These are phyloP conservation scores for Ammodytes marinus DNA, from an alignment of 2,113 vertebrate species.

Conservation along the genomic window DNA sequence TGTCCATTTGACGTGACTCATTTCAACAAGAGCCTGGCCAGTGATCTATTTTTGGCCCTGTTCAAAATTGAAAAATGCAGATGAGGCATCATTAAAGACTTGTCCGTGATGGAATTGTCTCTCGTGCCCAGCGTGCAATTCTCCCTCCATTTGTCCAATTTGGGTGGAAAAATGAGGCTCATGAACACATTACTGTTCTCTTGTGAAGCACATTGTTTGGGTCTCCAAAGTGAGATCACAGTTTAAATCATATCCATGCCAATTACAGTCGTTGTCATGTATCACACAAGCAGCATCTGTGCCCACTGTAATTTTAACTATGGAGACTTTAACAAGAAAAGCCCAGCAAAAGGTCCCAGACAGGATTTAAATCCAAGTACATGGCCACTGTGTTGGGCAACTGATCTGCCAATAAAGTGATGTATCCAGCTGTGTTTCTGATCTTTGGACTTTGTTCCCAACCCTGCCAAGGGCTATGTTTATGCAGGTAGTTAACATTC, in stretches of 20 bases:
- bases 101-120: constrained; percentile 67
- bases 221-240: constrained; percentile 46
- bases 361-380: constrained; percentile 34
- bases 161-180: constrained; percentile 49
- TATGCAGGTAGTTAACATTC: constrained; percentile 17
- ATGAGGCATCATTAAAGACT: constrained; percentile 77
- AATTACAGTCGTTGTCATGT: constrained; percentile 33
- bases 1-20: constrained; percentile 51
- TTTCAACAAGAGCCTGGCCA: constrained; percentile 40
- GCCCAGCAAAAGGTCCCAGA: constrained; percentile 23
- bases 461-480: neutral
- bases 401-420: neutral
- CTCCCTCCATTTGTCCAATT: constrained; percentile 73
- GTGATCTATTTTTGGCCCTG: constrained; percentile 66
- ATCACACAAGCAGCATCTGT: neutral
- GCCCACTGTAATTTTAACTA: constrained; percentile 8
- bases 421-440: too few species aligned
- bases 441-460: neutral
- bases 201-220: constrained; percentile 22
- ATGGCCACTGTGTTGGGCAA: constrained; percentile 1
- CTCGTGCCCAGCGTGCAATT: constrained; percentile 53
- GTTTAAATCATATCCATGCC: constrained; percentile 41
- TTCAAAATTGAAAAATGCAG: constrained; percentile 77
- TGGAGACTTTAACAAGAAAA: too few species aligned
- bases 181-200: constrained; percentile 61